Evolutionary conservation across 2,888 invertebrate genomes (phyloP).

Genomic region (Portevinia maculata): DNA sequence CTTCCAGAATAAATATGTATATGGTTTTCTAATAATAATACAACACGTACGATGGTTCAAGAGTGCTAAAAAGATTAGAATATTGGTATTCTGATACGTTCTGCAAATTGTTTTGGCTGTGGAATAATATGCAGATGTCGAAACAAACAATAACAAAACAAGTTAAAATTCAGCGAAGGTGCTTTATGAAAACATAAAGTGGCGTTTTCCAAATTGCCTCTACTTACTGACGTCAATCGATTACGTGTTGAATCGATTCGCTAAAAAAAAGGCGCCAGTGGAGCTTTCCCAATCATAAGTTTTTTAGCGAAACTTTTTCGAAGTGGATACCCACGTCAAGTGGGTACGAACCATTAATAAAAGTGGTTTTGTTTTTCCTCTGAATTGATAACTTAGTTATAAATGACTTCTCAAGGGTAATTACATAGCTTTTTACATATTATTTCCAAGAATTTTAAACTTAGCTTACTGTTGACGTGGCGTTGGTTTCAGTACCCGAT

Average conservation of each 20-base stretch:
- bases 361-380: too few species aligned
- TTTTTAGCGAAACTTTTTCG: neutral
- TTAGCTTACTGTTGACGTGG: too few species aligned
- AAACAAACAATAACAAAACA: neutral
- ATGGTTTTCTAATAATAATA: slow-evolving; percentile 50
- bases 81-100: neutral
- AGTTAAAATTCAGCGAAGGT: slow-evolving; percentile 36
- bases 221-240: slow-evolving; percentile 51
- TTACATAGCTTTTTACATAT: too few species aligned
- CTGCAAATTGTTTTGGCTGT: neutral
- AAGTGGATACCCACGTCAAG: neutral
- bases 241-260: slow-evolving; percentile 6
- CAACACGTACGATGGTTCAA: slow-evolving; percentile 3
- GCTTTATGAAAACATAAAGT: slow-evolving; percentile 31
- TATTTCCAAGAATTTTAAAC: too few species aligned
- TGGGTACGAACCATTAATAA: neutral
- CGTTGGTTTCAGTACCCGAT: too few species aligned
- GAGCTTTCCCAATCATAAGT: neutral
- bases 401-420: too few species aligned
- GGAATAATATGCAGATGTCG: neutral
- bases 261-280: slow-evolving; percentile 7
- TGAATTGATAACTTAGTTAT: too few species aligned
- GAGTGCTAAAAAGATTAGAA: slow-evolving; percentile 2
- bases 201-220: slow-evolving; percentile 20
- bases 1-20: slow-evolving; percentile 27